Evolutionary conservation across 1,140 invertebrate genomes (phyloP), one percentile per base, ranked within the genome.

Genomic region (Maconellicoccus hirsutus): DNA sequence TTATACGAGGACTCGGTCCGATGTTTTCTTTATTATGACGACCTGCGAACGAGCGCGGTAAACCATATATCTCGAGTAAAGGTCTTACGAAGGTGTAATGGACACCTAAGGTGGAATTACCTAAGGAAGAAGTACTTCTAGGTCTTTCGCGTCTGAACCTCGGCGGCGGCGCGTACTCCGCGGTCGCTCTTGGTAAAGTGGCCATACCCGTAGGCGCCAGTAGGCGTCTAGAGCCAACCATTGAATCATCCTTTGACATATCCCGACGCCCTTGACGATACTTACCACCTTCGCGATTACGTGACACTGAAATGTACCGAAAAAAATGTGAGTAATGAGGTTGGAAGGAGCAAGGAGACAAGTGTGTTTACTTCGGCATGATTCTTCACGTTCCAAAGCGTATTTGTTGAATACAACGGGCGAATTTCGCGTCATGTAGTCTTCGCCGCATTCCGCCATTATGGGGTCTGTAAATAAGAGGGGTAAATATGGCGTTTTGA

Each of bases 341-440:
- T 16, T 12, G 29, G 12, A 3, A 33, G 29, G 4, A 33, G 29
- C 29, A 33, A 12, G 29, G 12, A 33, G 29, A 33, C 3, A 16
- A 16, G 42, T 2, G 12, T 33, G 16, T 3, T 52, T 69, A 75
- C 75, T 73, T 72, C 73, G 73, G 33, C 70, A 71, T 22, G 74
- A 74, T 70, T 77, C 85, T 7, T 84, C 79, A 69, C 83, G 81
- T 33, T 86, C 85, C 59, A 88, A 76, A 0, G 86, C 87, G 76
- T 89, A 89, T 75, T 84, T 86, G 75, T 90, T 89, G 75, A 84
- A 87, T 10, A 70, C 59, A 14, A 73, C 61, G 8, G 61, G 61
- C 21, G 61, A 66, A 73, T 52, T 59, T 71, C 72, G 1, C 19
- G 38, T 23, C 70, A 61, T 61, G 21, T 61, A 61, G 25, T 66